Conservation (phyloP, 2,888 invertebrate species). For the Poecilobothrus nobilitatus region DNA sequence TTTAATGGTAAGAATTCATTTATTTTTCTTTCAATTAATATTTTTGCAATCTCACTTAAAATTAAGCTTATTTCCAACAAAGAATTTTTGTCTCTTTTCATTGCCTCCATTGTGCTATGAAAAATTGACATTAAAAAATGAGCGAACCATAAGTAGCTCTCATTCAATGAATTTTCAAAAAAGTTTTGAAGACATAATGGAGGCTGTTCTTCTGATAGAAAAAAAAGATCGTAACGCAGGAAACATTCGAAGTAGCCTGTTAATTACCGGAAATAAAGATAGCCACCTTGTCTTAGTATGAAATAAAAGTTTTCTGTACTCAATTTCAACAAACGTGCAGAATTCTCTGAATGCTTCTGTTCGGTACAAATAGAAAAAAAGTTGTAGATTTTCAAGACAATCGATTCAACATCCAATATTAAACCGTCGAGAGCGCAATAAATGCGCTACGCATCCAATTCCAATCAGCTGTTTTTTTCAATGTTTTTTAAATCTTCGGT, state of each 20-base stretch:
- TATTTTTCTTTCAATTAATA: conserved; percentile 2
- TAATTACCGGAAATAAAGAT: conserved; percentile 4
- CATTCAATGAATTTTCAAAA: conserved; percentile 8
- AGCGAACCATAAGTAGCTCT: conserved; percentile 7
- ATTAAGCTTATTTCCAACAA: conserved; percentile 7
- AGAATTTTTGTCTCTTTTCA: conserved; percentile 10
- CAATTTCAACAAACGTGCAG: conserved; percentile 10
- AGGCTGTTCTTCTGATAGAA: conserved; percentile 8
- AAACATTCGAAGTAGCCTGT: conserved; percentile 7
- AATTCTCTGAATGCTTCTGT: no score
- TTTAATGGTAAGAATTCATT: conserved; percentile 8
- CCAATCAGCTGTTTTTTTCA: no score
- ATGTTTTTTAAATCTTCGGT: no score
- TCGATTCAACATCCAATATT: no score
- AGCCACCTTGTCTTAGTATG: conserved; percentile 10
- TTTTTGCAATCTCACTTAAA: not conserved
- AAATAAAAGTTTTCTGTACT: no score
- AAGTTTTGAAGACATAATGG: not conserved
- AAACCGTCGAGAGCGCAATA: no score
- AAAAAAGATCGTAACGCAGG: conserved; percentile 4
- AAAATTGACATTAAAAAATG: conserved; percentile 6
- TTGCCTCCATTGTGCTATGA: conserved; percentile 8
- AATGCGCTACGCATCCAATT: no score
- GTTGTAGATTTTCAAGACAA: no score
- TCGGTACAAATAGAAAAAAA: no score